These are phyloP conservation scores for Tetanocera ferruginea DNA, from an alignment of 2,888 invertebrate genomes.

Conservation along the genomic window DNA sequence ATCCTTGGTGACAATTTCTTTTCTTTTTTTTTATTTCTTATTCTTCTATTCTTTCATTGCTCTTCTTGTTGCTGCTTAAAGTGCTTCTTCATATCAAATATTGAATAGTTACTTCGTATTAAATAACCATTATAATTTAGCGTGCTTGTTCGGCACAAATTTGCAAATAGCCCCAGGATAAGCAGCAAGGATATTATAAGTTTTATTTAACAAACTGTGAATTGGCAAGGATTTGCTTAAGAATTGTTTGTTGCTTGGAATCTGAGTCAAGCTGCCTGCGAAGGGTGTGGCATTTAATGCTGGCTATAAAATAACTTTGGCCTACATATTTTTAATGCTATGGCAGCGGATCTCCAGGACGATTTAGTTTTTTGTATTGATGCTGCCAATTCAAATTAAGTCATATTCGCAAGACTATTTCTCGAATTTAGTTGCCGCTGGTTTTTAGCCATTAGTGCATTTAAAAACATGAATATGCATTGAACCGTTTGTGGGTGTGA, in stretches of 20 bases:
- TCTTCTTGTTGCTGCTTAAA: not conserved
- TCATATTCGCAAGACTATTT: not conserved
- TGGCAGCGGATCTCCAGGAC: conserved; percentile 12
- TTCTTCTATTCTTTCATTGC: too few species aligned
- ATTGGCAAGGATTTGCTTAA: conserved; percentile 3
- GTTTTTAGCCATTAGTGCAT: not conserved
- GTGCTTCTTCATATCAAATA: not conserved
- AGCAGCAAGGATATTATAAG: not conserved
- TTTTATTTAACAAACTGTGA: not conserved
- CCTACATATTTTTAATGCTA: not conserved
- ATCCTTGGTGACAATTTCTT: conserved; percentile 19
- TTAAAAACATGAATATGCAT: conserved; percentile 61
- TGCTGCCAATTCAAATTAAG: not conserved
- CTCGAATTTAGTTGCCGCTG: not conserved
- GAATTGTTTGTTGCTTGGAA: not conserved
- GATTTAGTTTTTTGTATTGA: not conserved
- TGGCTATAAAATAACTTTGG: conserved; percentile 8
- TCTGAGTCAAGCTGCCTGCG: not conserved
- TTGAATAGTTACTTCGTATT: not conserved
- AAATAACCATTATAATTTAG: not conserved
- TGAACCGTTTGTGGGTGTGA: conserved; percentile 58
- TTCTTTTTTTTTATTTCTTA: not conserved
- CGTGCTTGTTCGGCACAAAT: not conserved
- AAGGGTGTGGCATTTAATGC: not conserved
- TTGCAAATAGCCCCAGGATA: not conserved